These are phyloP conservation scores for Nephrotoma appendiculata DNA, from an alignment of 2,888 invertebrate species.

Conservation along the genomic window DNA sequence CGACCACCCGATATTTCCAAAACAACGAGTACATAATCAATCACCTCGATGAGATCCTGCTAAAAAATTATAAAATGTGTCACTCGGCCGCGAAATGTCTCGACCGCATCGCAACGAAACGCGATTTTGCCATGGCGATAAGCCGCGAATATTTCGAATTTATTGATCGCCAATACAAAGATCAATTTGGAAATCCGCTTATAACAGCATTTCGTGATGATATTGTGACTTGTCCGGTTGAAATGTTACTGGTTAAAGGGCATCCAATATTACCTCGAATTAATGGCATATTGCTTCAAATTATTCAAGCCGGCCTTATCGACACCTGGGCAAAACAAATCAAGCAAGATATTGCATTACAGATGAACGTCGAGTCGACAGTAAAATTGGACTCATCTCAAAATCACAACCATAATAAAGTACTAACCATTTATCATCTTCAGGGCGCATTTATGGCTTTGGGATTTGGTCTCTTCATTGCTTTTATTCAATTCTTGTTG, in stretches of 20 bases:
- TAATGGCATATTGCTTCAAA: background rate
- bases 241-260: constrained; percentile 1
- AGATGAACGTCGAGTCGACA: background rate
- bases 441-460: constrained; percentile 3
- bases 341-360: background rate
- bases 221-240: background rate
- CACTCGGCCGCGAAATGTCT: background rate
- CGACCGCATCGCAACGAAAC: background rate
- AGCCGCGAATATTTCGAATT: background rate
- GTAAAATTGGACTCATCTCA: background rate
- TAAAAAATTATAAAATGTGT: constrained; percentile 1
- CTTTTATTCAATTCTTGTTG: background rate
- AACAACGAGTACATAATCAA: background rate
- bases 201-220: background rate
- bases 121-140: background rate
- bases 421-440: background rate
- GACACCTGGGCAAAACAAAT: background rate
- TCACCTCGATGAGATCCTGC: background rate
- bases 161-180: background rate
- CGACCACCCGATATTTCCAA: constrained; percentile 5
- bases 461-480: background rate
- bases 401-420: background rate
- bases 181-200: background rate
- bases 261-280: background rate
- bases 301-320: background rate